These are phyloP conservation scores for Bacillus rossius DNA, from an alignment of 1,140 invertebrate genomes.

Conservation along the genomic window DNA sequence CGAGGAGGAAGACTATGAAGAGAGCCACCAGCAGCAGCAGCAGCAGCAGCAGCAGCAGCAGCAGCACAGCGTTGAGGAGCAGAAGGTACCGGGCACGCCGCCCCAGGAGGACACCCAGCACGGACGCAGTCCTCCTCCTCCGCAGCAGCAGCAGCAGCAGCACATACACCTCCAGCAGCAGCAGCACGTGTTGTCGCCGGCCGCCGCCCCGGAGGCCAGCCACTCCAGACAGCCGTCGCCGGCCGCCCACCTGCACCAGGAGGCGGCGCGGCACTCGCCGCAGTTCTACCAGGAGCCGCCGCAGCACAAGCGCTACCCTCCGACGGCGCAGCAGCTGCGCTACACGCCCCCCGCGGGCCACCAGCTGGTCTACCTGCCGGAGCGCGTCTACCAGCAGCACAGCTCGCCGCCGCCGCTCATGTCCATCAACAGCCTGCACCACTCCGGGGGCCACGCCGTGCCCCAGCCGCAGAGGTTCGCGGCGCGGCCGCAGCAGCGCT, in stretches of 20 bases:
- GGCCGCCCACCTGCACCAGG: no score
- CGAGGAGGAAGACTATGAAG: not conserved
- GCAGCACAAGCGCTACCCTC: no score
- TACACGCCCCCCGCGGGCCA: not conserved
- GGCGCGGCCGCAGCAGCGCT: not conserved
- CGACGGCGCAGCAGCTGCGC: not conserved
- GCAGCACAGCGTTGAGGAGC: no score
- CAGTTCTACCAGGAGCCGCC: no score
- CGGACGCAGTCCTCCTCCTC: not conserved
- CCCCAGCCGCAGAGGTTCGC: not conserved
- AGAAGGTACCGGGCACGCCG: no score
- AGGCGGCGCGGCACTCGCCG: no score
- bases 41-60: no score
- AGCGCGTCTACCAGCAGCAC: not conserved
- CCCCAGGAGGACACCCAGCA: no score
- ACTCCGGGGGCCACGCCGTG: not conserved
- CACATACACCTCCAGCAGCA: not conserved
- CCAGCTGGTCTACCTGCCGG: not conserved
- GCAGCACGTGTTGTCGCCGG: not conserved
- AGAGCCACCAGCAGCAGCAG: not conserved
- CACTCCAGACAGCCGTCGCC: no score
- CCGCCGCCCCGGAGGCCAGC: no score
- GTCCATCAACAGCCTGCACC: not conserved
- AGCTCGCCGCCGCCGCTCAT: not conserved
- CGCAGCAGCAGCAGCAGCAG: not conserved